Conservation (phyloP, 2,113 vertebrate genomes). For the Thinocorus orbignyianus region DNA sequence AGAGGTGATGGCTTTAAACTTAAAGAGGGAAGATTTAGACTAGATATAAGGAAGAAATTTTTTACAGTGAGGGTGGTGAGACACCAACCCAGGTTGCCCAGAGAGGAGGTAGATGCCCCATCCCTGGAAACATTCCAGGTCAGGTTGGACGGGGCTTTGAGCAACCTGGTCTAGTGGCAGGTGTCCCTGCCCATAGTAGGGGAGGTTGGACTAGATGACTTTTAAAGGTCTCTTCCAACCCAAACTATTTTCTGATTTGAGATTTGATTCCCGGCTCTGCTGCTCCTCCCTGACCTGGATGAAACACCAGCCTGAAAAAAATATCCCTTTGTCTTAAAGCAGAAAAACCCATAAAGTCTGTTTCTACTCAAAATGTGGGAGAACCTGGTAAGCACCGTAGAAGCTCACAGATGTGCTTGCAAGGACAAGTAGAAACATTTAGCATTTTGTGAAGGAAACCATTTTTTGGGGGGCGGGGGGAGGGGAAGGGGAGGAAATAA, state of each 20-base stretch:
- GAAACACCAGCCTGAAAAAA: neutral
- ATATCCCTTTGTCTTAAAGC: neutral
- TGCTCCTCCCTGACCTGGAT: neutral
- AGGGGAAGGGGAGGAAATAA: too few relatives aligned
- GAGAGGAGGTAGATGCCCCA: neutral
- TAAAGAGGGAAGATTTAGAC: too few relatives aligned
- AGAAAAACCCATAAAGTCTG: neutral
- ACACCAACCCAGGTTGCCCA: neutral
- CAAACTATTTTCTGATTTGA: neutral
- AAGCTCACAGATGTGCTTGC: neutral
- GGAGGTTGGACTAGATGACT: neutral
- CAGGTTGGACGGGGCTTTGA: neutral
- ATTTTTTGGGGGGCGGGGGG: neutral
- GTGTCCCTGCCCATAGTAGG: neutral
- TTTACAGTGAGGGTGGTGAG: too few relatives aligned
- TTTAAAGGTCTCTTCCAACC: neutral
- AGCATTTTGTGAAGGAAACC: neutral
- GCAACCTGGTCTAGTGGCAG: neutral
- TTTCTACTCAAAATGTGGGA: neutral
- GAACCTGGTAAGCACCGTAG: neutral
- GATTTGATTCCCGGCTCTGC: neutral
- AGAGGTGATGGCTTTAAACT: too few relatives aligned
- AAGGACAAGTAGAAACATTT: neutral
- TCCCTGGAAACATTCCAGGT: neutral
- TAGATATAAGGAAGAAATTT: too few relatives aligned